Evolutionary conservation across 1,140 invertebrate species (phyloP).

Genomic region (Diorhabda carinulata): DNA sequence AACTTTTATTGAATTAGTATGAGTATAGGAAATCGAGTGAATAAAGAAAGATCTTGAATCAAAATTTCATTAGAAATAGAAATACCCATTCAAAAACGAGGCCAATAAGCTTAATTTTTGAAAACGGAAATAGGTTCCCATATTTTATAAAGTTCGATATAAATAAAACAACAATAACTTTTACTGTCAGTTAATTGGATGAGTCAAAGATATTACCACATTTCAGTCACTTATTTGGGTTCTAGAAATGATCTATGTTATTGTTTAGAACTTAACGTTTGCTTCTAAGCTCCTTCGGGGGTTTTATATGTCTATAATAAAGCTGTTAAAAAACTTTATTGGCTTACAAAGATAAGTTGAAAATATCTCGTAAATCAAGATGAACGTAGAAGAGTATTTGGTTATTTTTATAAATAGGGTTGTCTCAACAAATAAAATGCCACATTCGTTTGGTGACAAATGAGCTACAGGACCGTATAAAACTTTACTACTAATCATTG

Average conservation of each 20-base stretch:
- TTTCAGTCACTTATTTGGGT: slow-evolving; percentile 15
- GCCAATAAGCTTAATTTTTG: too few relatives aligned
- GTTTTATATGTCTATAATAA: slow-evolving; percentile 21
- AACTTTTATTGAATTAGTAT: too few relatives aligned
- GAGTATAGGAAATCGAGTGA: too few relatives aligned
- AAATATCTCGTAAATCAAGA: slow-evolving; percentile 20
- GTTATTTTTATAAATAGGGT: slow-evolving; percentile 12
- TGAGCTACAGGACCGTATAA: not conserved
- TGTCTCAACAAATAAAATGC: slow-evolving; percentile 5
- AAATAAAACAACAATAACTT: slow-evolving; percentile 6
- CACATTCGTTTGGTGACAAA: not conserved
- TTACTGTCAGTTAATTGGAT: slow-evolving; percentile 11
- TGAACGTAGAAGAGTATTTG: not conserved
- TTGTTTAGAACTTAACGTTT: slow-evolving; percentile 21
- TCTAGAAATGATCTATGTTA: slow-evolving; percentile 17
- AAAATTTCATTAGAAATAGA: too few relatives aligned
- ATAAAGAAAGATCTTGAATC: too few relatives aligned
- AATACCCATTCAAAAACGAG: too few relatives aligned
- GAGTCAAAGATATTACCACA: slow-evolving; percentile 8
- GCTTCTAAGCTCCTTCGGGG: slow-evolving; percentile 20
- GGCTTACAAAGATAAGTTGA: slow-evolving; percentile 7
- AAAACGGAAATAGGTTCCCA: too few relatives aligned
- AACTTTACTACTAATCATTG: too few relatives aligned
- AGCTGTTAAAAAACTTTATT: slow-evolving; percentile 19
- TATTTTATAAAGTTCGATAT: too few relatives aligned